A percentile compares a stretch with the other conserved stretches of the same genome.
Conservation (phyloP, 2,113 vertebrate genomes). For the Cryptoleucopteryx plumbea region DNA sequence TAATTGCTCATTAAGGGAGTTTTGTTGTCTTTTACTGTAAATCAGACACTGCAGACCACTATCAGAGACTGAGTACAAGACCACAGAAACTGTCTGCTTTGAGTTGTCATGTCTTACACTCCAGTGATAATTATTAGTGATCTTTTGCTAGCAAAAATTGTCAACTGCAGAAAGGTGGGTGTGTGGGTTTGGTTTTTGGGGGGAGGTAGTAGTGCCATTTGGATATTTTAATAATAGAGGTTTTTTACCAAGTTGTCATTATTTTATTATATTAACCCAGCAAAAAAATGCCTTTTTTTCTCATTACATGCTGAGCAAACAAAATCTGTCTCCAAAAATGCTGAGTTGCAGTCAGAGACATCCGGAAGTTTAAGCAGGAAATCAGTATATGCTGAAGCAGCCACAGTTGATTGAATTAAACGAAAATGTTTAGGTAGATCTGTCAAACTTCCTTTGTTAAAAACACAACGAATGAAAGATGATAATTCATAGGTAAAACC, state of each 20-base stretch:
- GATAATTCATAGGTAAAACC: background rate
- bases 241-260: background rate
- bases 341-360: background rate
- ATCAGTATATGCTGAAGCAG: slow-evolving; percentile 4
- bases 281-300: background rate
- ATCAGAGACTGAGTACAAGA: background rate
- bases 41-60: background rate
- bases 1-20: background rate
- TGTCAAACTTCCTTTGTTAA: background rate
- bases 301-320: background rate
- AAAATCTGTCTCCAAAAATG: background rate
- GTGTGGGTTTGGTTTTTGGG: background rate
- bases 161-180: background rate
- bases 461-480: background rate
- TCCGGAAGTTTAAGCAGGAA: slow-evolving; percentile 32
- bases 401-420: background rate
- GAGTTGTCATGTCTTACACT: background rate
- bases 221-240: background rate
- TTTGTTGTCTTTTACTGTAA: background rate
- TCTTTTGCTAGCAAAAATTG: background rate
- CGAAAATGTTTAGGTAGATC: background rate
- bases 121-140: background rate
- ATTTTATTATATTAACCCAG: background rate
- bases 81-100: background rate
- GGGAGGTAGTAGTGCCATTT: background rate